Evolutionary conservation across 2,888 invertebrate genomes (phyloP), one percentile per base, ranked within the genome.

Genomic region (Spialia ferax): DNA sequence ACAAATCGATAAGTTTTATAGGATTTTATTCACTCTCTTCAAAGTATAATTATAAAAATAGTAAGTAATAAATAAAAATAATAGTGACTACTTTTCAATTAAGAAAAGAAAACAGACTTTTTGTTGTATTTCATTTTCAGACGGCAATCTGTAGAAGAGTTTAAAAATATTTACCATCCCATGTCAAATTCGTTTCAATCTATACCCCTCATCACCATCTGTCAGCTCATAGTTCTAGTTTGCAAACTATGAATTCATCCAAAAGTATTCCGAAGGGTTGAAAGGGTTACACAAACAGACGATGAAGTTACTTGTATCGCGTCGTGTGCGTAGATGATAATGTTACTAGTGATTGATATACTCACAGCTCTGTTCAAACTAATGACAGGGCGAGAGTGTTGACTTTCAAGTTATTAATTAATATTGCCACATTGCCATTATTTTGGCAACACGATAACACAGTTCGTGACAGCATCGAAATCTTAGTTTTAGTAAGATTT

Each of bases 361-460:
- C 89, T 87, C 86, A 18, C 45, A 6, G 81, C 84, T 88, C 86
- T 82, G 84, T 85, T 86, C 83, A 82, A 88, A 90, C 89, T 91
- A 90, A 91, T 91, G 93, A 91, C 89, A 89, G 90, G 89, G 87
- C 83, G 86, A 87, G 87, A 84, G 84, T 89, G 91, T 91, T 93
- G 90, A 92, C 91, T 93, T 91, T 87, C 84, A 85, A 89, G 90
- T 91, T 90, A 91, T 88, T 93, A 93, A 93, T 93, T 93, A 92
- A 91, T 91, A 88, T 84, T 84, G 85, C 86, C 89, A 91, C 90
- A 88, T 84, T 84, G 85, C 86, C 89, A 88, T 89, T 91, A 90
- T 91, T 91, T 85, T 82, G 84, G 82, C 80, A 76, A 81, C 81
- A 76, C 80, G 79, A 84, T 85, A 83, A 85, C 80, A 82, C 73